These are phyloP conservation scores for Chaunax sp. DNA, from an alignment of 2,797 vertebrate species.

Conservation along the genomic window DNA sequence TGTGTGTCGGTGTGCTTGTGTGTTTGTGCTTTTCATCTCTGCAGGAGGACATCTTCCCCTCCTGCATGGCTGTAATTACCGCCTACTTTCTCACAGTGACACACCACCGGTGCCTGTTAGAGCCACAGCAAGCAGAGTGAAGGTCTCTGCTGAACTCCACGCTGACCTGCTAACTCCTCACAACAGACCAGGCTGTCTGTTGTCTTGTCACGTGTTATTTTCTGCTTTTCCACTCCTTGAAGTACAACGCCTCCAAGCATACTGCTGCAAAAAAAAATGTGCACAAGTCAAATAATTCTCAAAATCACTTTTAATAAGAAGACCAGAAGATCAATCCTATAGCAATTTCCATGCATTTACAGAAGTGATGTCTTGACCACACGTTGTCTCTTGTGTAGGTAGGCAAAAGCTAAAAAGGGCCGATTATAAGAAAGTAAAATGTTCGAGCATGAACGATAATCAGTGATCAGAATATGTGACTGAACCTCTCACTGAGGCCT, in stretches of 20 bases:
- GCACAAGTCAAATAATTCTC: neutral
- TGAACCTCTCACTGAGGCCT: too few species aligned
- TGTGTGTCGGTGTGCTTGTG: slow-evolving; percentile 36
- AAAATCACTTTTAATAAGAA: neutral
- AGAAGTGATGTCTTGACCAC: too few species aligned
- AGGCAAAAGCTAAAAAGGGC: too few species aligned
- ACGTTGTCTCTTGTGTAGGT: too few species aligned
- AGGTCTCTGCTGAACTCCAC: slow-evolving; percentile 27
- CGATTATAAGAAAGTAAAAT: too few species aligned
- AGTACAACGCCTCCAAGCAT: neutral
- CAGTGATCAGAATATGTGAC: too few species aligned
- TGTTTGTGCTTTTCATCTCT: slow-evolving; percentile 51
- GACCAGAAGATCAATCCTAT: too few species aligned
- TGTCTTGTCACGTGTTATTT: slow-evolving; percentile 21
- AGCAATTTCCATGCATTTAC: too few species aligned
- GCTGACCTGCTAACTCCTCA: slow-evolving; percentile 20
- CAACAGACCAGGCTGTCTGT: slow-evolving; percentile 13
- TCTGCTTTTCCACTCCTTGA: slow-evolving; percentile 23
- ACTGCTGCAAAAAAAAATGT: neutral
- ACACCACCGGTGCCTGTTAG: slow-evolving; percentile 40
- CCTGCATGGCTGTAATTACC: slow-evolving; percentile 73
- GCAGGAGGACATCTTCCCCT: slow-evolving; percentile 60
- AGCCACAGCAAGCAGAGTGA: slow-evolving; percentile 33
- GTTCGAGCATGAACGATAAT: too few species aligned
- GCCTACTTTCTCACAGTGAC: slow-evolving; percentile 56